Evolutionary conservation across 2,113 vertebrate species (phyloP).

Genomic region (Dipodomys merriami): DNA sequence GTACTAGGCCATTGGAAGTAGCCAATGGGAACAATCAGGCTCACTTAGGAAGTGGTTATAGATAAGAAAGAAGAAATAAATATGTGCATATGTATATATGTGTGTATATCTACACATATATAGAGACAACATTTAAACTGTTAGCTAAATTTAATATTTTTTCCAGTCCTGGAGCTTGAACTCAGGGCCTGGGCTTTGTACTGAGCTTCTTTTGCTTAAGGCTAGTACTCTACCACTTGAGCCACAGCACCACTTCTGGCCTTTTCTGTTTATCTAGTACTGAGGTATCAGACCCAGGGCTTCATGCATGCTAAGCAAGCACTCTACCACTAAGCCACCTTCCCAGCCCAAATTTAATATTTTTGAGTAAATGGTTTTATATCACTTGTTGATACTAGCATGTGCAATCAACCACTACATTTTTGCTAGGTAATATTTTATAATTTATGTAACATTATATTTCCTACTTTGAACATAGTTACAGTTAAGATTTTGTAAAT

Average conservation of each 20-base stretch:
- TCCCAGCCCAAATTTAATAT: neutral
- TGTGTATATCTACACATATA: too few species aligned
- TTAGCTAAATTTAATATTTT: neutral
- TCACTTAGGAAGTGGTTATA: neutral
- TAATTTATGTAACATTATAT: neutral
- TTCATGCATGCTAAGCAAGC: too few species aligned
- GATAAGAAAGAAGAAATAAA: neutral
- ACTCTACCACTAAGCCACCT: too few species aligned
- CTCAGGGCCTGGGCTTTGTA: too few species aligned
- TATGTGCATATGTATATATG: too few species aligned
- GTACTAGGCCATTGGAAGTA: neutral
- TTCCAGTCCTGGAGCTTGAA: too few species aligned
- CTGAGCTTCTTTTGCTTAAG: too few species aligned
- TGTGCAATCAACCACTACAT: neutral
- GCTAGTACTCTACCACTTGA: too few species aligned
- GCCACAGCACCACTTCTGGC: too few species aligned
- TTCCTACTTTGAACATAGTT: slow-evolving; percentile 33
- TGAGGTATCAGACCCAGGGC: too few species aligned
- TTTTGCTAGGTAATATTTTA: neutral
- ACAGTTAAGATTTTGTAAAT: neutral
- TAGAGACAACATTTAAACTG: neutral
- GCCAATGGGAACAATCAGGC: neutral
- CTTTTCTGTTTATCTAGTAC: too few species aligned
- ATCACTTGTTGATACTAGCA: neutral
- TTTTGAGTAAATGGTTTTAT: slow-evolving; percentile 20